Evolutionary conservation across 2,888 invertebrate genomes (phyloP), one percentile per base, ranked within the genome.

Genomic region (Napeogenes sylphis): DNA sequence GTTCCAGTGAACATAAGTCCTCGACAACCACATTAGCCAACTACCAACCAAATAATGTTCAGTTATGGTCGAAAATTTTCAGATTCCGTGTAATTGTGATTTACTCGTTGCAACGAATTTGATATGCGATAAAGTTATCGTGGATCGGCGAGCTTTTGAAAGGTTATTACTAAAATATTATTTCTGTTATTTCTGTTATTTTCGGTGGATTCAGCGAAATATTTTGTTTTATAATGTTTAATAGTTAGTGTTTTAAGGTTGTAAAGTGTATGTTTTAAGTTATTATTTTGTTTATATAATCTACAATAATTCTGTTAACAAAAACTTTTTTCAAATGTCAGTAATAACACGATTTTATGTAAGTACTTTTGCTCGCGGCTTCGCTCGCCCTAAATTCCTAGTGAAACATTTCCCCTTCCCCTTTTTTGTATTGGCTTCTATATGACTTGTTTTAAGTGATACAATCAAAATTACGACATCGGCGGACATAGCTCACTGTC

Each of bases 41-140:
- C 73, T 73, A 73, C 75, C 75, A 74, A 72, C 78, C 75, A 77
- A 85, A 84, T 84, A 85, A 83, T 84, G 83, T 83, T 81, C 83
- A 78, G 80, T 81, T 83, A 74, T 70, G 76, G 77, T 74, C 76
- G 79, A 82, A 86, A 84, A 85, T 85, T 83, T 85, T 82, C 79
- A 81, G 75, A 80, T 84, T 83, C 75, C 82, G 74, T 81, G 82
- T 88, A 87, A 88, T 88, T 89, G 82, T 88, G 87, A 87, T 87
- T 82, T 85, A 87, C 81, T 75, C 71, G 71, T 14, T 80, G 78
- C 69, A 73, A 76, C 76, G 75, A 76, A 80, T 86, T 82, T 85
- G 86, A 85, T 81, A 80, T 71, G 77, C 81, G 87, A 88, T 88
- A 84, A 83, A 83, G 76, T 84, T 89, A 88, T 86, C 85, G 69